Conservation (phyloP, 2,888 invertebrate genomes). For the Vanessa cardui region DNA sequence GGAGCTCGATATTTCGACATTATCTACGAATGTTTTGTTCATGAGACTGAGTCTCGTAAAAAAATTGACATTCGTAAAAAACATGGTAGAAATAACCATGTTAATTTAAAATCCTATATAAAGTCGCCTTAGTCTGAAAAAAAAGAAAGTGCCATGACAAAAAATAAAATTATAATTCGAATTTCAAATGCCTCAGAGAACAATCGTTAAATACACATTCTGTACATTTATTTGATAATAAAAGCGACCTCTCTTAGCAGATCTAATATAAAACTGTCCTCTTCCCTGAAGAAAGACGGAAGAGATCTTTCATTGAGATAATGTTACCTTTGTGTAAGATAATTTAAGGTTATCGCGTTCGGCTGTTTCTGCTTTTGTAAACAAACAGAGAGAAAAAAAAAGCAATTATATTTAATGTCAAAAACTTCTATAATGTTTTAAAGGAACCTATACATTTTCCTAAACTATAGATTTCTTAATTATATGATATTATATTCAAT, state of each 20-base stretch:
- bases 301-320: slow-evolving; percentile 42
- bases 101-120: no score
- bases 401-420: slow-evolving; percentile 18
- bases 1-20: no score
- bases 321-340: slow-evolving; percentile 40
- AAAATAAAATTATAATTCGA: slow-evolving; percentile 1
- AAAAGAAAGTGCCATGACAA: background rate
- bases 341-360: slow-evolving; percentile 40
- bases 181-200: slow-evolving; percentile 4
- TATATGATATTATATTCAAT: no score
- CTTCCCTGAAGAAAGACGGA: slow-evolving; percentile 30
- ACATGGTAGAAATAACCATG: no score
- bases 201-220: slow-evolving; percentile 12
- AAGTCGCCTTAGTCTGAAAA: background rate
- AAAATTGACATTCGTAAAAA: no score
- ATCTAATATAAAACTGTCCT: slow-evolving; percentile 34
- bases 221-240: slow-evolving; percentile 17
- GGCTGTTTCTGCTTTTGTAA: slow-evolving; percentile 32
- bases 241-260: slow-evolving; percentile 9
- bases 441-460: background rate
- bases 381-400: slow-evolving; percentile 24
- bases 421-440: background rate
- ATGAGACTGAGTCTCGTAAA: no score
- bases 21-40: no score
- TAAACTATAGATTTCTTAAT: no score